A percentile compares a stretch with the other conserved stretches of the same genome.
These are phyloP conservation scores for Anoplius nigerrimus DNA, from an alignment of 2,888 invertebrate genomes.

Conservation along the genomic window DNA sequence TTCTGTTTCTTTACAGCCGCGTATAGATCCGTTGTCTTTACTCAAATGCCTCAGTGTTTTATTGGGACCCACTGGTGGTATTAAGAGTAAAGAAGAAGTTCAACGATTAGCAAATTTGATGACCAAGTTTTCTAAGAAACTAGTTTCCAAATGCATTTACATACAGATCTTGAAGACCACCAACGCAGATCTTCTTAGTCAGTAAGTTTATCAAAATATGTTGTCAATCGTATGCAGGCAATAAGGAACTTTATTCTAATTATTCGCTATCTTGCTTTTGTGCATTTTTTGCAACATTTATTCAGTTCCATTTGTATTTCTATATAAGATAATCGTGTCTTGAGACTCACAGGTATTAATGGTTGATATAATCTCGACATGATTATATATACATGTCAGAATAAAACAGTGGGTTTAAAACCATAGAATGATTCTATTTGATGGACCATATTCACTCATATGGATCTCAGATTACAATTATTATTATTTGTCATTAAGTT, in stretches of 20 bases:
- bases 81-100: constrained; percentile 91
- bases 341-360: constrained; percentile 52
- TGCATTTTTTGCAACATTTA: background rate
- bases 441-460: constrained; percentile 69
- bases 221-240: background rate
- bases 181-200: constrained; percentile 86
- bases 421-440: constrained; percentile 66
- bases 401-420: constrained; percentile 64
- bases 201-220: constrained; percentile 76
- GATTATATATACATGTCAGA: constrained; percentile 62
- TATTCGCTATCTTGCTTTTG: background rate
- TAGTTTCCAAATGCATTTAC: constrained; percentile 96
- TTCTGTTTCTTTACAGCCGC: constrained; percentile 82
- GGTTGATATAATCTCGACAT: constrained; percentile 52
- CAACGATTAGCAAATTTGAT: constrained; percentile 93
- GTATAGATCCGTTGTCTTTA: constrained; percentile 92
- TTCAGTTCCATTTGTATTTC: background rate
- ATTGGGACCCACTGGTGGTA: constrained; percentile 89
- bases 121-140: constrained; percentile 95
- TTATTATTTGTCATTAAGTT: constrained; percentile 11
- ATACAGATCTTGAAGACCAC: constrained; percentile 94
- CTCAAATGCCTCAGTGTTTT: constrained; percentile 92
- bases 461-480: constrained; percentile 45
- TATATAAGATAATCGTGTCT: constrained; percentile 15
- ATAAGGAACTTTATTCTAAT: constrained; percentile 7